Base-by-base conservation (phyloP, 2,797 vertebrate species). In the Psittacula derbiana region DNA sequence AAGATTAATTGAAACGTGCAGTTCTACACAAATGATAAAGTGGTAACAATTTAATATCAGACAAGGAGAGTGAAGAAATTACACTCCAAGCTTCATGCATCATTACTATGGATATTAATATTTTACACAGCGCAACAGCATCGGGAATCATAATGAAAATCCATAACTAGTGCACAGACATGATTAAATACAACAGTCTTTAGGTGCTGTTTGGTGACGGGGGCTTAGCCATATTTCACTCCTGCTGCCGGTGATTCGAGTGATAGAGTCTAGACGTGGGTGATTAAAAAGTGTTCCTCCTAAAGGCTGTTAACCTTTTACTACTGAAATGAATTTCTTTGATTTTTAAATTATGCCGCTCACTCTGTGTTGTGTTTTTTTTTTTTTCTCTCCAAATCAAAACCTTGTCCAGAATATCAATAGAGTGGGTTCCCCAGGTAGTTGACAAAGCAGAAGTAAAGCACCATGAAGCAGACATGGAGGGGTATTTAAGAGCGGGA, bases 71-170 rank as follows among this genome's bases (percentile, higher is more conserved):
- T 98, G 98, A 98, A 98, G 98, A 98, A 99, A 99, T 99, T 99
- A 99, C 99, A 98, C 98, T 99, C 98, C 97, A 98, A 98, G 98
- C 99, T 99, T 99, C 99, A 99, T 99, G 99, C 99, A 99, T 99
- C 99, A 99, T 99, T 99, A 99, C 97, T 97, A 98, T 99, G 98
- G 99, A 99, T 99, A 99, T 99, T 99, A 99, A 99, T 99, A 99
- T 99, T 99, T 98, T 98, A 98, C 98, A 97, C 98, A 97, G 98
- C 53, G 98, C 98, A 98, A 98, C 98, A 98, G 98, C 98, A 98
- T 99, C 98, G 97, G 99, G 98, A 99, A 98, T 98, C 99, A 98
- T 99, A 99, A 99, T 99, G 99, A 99, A 99, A 99, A 99, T 99
- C 99, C 99, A 99, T 99, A 99, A 99, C 98, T 98, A 98, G 98